Evolutionary conservation across 1,140 invertebrate species (phyloP), one percentile per base, ranked within the genome.

Genomic region (Lepidurus apus): DNA sequence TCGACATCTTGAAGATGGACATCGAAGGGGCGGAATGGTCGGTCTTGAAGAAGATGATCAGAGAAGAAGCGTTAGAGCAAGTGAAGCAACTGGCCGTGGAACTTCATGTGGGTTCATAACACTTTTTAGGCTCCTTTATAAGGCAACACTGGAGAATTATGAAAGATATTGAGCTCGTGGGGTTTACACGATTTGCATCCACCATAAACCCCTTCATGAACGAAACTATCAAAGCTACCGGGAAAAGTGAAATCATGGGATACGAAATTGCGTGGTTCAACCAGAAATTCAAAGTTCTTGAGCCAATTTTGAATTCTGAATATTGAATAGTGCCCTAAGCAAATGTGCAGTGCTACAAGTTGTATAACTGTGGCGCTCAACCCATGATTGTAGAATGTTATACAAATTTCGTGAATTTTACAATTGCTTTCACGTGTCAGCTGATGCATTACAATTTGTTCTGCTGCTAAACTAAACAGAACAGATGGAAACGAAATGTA

Each of bases 1-100:
- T 79, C 9, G 79, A 79, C 24, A 43, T 74, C 21, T 53, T 79
- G 43, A 79, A 79, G 24, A 76, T 79, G n/a, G 79, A 79, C 26
- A 79, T 79, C 45, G 79, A 79, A 65, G 79, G 74, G 11, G 79
- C 45, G 6, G 79, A 79, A 42, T 79, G 75, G 47, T 8, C 43
- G 10, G 7, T 43, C n/a, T 34, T 79, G 44, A 11, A 44, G 10
- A 24, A 75, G n/a, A 43, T 79, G 21, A 26, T 79, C 26, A n/a
- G 24, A 7, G 34, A 74, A 7, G 79, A 47, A 3, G 34, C 45
- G 74, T 45, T 79, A 13, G 21, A n/a, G 7, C 65, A 77, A 24
- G 79, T 79, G 17, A 77, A 53, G 42, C 79, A 79, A 47, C 45
- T 79, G 21, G 75, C 47, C 24, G 53, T 79, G 43, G 79, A 79